Conservation (phyloP, 1,140 invertebrate genomes). For the Anthonomus grandis region DNA sequence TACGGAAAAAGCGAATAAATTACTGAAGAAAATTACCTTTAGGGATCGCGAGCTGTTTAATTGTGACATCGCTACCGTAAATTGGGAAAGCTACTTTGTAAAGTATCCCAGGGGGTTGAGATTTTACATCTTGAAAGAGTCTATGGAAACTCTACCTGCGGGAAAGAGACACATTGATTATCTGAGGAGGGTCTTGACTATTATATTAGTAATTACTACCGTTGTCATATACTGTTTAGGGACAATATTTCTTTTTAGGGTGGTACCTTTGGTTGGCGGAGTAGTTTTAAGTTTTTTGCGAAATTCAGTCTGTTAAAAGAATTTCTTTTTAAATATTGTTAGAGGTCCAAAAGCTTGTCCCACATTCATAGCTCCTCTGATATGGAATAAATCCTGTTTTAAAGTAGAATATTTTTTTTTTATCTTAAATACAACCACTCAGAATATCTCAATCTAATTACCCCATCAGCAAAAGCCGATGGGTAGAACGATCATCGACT, state of each 20-base stretch:
- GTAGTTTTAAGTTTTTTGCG: neutral
- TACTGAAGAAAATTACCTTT: slow-evolving; percentile 59
- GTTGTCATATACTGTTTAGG: slow-evolving; percentile 18
- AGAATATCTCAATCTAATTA: no score
- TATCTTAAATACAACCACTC: no score
- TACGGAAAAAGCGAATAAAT: slow-evolving; percentile 61
- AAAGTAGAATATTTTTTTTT: no score
- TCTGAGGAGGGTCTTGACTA: slow-evolving; percentile 8
- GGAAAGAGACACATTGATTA: slow-evolving; percentile 25
- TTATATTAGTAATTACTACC: slow-evolving; percentile 1
- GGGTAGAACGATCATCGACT: no score
- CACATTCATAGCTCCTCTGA: no score
- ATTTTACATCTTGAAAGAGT: slow-evolving; percentile 59
- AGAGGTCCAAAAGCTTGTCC: no score
- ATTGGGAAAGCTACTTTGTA: slow-evolving; percentile 60
- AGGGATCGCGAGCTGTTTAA: slow-evolving; percentile 59
- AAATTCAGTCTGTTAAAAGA: slow-evolving; percentile 2
- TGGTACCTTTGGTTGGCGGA: slow-evolving; percentile 13
- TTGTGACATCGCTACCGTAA: slow-evolving; percentile 56
- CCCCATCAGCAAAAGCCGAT: no score
- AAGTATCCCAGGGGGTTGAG: slow-evolving; percentile 58
- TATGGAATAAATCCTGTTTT: no score
- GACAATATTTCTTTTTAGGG: slow-evolving; percentile 23
- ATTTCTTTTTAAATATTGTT: no score
- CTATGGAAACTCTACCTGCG: slow-evolving; percentile 48